Evolutionary conservation across 2,113 vertebrate species (phyloP), one percentile per base, ranked within the genome.

Genomic region (Proterorhinus semilunaris): DNA sequence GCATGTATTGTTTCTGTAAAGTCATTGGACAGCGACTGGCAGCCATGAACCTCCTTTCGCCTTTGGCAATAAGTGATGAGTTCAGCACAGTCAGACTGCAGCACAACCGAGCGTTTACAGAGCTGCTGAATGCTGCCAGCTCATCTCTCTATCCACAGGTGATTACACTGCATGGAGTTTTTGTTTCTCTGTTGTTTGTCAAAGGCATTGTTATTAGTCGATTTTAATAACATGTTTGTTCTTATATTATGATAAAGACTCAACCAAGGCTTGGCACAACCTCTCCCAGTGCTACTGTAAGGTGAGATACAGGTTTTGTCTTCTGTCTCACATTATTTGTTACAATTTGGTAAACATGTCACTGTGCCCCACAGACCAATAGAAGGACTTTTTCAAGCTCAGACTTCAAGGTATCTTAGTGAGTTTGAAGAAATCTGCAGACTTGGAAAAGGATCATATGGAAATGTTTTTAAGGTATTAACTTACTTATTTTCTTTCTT

Each of bases 391-490:
- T 95, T 97, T 68, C 95, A 98, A 90, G 92, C 94, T 1, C 97
- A 98, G 80, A 95, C 95, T 0, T 99, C 98, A 15, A 94, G 97
- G 2, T 99, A 96, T 78, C 87, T 98, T 55, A 96, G 94, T 89
- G 98, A 99, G 81, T 99, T 98, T 93, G 97, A 98, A 83, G 95
- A 98, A 86, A 67, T 95, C 49, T 88, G 90, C 47, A 79, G 89
- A 68, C 87, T 99, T 36, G 98, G 98, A 69, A 96, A 93, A 94
- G 98, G 97, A 71, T 94, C 96, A 8, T 98, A 99, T 15, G 98
- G 98, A 65, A 94, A 95, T 83, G 98, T 99, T 0, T 98, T 93
- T 83, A 98, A 97, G 95, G 98, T 99, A 89, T 54, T 65, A 36
- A 47, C 15, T 46, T 45, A 17, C 44, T 16, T 42, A 13, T 59